Base-by-base conservation (phyloP, 1,140 invertebrate species). In the Trachymyrmex septentrionalis region DNA sequence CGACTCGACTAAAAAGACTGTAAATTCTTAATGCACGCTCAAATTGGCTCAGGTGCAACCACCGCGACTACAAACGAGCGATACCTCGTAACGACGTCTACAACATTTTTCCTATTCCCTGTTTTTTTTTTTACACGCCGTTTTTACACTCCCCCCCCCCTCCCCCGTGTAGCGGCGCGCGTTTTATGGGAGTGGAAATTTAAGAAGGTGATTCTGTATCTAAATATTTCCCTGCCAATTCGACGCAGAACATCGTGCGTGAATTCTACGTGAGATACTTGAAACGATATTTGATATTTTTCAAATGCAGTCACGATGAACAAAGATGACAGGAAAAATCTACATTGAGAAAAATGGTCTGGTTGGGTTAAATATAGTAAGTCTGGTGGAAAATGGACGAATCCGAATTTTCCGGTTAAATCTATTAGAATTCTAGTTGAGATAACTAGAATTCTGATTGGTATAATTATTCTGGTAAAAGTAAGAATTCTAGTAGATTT, bases 11-110 rank as follows among this genome's bases (percentile, higher is more conserved):
- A 72, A 85, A 69, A 86, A 86, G 85, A 72, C 50, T 85, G 72
- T 87, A 87, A 87, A 87, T 87, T 85, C 71, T 76, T 85, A 87
- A 87, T 87, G 82, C 10, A 66, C 50, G 67, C 84, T 78, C 73
- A 86, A 87, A 87, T 87, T 87, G 86, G 86, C 86, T 78, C 86
- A 87, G 86, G 82, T 87, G 86, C 82, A 59, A 72, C 66, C 81
- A 53, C 71, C 71, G 59, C 48, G 67, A 72, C 67, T 73, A 73
- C 77, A 72, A 64, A 84, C 67, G 71, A n/a, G 44, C 75, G 67
- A 76, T 85, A 67, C 63, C 34, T 34, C 61, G 63, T 76, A 78
- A 87, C 73, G 66, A 77, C n/a, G 53, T 63, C 44, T 67, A 64
- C 78, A 71, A 76, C 59, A 85, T 85, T 66, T 57, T 87, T 64